Evolutionary conservation across 2,888 invertebrate genomes (phyloP), one percentile per base, ranked within the genome.

Genomic region (Cosmopolites sordidus): DNA sequence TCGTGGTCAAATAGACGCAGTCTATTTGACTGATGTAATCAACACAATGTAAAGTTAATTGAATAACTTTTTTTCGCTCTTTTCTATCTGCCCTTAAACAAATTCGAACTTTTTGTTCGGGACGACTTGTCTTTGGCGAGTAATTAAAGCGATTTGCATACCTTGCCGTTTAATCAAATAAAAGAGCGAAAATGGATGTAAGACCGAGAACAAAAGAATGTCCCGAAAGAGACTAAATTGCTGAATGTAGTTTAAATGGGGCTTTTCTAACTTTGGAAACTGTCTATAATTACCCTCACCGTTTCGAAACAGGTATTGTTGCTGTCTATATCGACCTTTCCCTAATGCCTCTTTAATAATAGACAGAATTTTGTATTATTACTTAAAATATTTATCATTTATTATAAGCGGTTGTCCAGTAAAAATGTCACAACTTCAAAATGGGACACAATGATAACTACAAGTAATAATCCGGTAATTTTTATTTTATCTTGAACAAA

Each of bases 111-210:
- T 33, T 33, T n/a, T n/a, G 33, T 12, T 12, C 5, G 4, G 33
- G 11, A 12, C n/a, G 33, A 11, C 33, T 33, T 12, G 33, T 33
- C 33, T 33, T 33, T 33, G 12, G 33, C 33, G 33, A 12, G n/a
- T 33, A 33, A 33, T 33, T 33, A 33, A 33, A 33, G n/a, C 33
- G 12, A 33, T 33, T 33, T 33, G 33, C 33, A 33, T 33, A 12
- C n/a, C 33, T 12, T 12, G 33, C 33, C 33, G 33, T 33, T 33
- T 33, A 33, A 33, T 33, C 33, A 12, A 33, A 33, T 33, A 33
- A 33, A 33, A 33, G 33, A 33, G n/a, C 12, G 11, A 33, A 33
- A 33, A 22, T 8, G 22, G 22, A 6, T 12, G n/a, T 33, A 12
- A 11, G n/a, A 3, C n/a, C 33, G 33, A 11, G 33, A 33, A 33